Base-by-base conservation (phyloP, 2,113 vertebrate species). In the Propithecus coquereli region DNA sequence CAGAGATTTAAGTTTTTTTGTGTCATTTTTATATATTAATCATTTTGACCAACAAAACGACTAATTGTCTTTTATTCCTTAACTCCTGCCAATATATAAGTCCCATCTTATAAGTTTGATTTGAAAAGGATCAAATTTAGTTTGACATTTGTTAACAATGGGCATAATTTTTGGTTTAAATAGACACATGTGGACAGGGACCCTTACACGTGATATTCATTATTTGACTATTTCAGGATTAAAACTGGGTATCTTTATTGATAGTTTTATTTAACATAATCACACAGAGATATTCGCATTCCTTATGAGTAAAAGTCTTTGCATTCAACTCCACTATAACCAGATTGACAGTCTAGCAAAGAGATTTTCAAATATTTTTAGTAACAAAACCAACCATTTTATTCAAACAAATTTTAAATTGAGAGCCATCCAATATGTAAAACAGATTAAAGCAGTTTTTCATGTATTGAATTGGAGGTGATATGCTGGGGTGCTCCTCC, bases 201-300 rank as follows among this genome's bases (percentile, higher is more conserved):
- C 68, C 32, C 17, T 37, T 91, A 23, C 8, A 52, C 0, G n/a
- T 89, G 7, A 32, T 61, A 94, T 68, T 65, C 25, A 65, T 94
- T 97, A 71, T 65, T 66, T 97, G 91, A 91, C 52, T 68, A 87
- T 87, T 83, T 90, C 47, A 80, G 25, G 68, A 47, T 82, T 25
- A 61, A 88, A 79, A 23, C 12, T 83, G 23, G 2, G 2, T 74
- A 74, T 81, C 37, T 57, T 95, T 73, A 59, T 37, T 34, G 61
- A 54, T 7, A 30, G 5, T 45, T 87, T 90, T 84, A 16, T 87
- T 34, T 85, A 22, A 61, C 37, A 43, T 37, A 84, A 87, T 70
- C n/a, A 91, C 54, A 45, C 27, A 54, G 17, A 90, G 10, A 66
- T 80, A 27, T 92, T 70, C 14, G 87, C 2, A 40, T 83, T 73